Base-by-base conservation (phyloP, 2,113 vertebrate genomes). In the Ictalurus furcatus region DNA sequence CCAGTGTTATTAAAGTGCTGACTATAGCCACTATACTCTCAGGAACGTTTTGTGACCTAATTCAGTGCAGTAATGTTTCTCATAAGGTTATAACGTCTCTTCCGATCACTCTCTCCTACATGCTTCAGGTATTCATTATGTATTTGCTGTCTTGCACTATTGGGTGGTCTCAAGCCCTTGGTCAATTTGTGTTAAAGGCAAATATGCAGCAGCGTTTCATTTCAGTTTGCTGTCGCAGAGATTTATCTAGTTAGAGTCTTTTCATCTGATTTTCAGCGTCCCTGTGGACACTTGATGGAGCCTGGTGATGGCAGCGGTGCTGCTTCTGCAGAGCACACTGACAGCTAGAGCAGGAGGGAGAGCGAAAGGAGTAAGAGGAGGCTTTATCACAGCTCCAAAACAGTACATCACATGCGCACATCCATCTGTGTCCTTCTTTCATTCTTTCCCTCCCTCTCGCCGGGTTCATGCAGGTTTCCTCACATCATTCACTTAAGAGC, bases 251-350 rank as follows among this genome's bases (percentile, higher is more conserved):
- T 74, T 56, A 6, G 85, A 58, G 69, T 59, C 25, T 58, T 58
- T 74, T 58, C n/a, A 56, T 86, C 67, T 37, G 67, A 40, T 74
- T 74, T 85, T 52, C 76, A 52, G 76, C 28, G 21, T 85, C 63
- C 63, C 63, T 21, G 63, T 85, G 84, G 84, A 73, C 19, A 37
- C 69, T 59, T 76, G 67, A 86, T 58, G n/a, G 85, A 86, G 67
- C 30, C 48, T 25, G n/a, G 85, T 73, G 67, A 86, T 73, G n/a
- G 85, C 69, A 37, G 65, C 30, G 13, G n/a, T 44, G 44, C 84
- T 19, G 37, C 25, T 85, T 67, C 63, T 85, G 61, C 84, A 28
- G 61, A 44, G 37, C 63, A 14, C 59, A 28, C 34, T 48, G 59
- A 67, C 83, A 40, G 61, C 48, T 52, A 79, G 48, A 79, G 44